Evolutionary conservation across 2,888 invertebrate species (phyloP), one percentile per base, ranked within the genome.

Genomic region (Endomychus coccineus): DNA sequence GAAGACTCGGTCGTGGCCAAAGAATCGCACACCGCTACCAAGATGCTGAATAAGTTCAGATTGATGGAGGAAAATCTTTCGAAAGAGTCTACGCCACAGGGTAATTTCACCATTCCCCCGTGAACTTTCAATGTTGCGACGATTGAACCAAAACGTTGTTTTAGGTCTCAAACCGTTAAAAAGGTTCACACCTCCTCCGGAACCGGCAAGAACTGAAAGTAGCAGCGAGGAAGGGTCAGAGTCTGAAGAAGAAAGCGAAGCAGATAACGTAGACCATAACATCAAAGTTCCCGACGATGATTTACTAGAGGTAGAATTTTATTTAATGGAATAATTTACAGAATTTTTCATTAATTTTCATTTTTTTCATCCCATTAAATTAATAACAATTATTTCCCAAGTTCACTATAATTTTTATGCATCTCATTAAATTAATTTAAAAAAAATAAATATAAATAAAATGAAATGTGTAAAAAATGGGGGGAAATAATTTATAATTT

Each of bases 131-230:
- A 27, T 14, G 6, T 27, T 27, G 12, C 13, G 5, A 19, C n/a
- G n/a, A n/a, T n/a, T n/a, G n/a, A n/a, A n/a, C n/a, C 10, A 11
- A 28, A 7, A 5, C 14, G 4, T 34, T 25, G 7, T 6, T 41
- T 6, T 27, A 57, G 65, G 83, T 7, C 86, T 81, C 0, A 87
- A 87, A 58, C 90, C 91, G 0, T 64, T 91, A 42, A 91, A 90
- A 63, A 71, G 88, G 39, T 91, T 91, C 66, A 91, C 91, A 1
- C 91, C 91, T 2, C 91, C 91, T 0, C 87, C 87, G 10, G 86
- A 87, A 44, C 65, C 66, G 0, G 49, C 63, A 4, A 56, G 60
- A 28, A 49, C 54, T 2, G 64, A 65, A 41, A 46, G 48, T 3
- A 55, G 53, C 6, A 60, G 60, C 11, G 71, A 68, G 35, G 68